phyloP scores from a whole-genome alignment of 1,140 invertebrate genomes.

The Capitella teleta region DNA sequence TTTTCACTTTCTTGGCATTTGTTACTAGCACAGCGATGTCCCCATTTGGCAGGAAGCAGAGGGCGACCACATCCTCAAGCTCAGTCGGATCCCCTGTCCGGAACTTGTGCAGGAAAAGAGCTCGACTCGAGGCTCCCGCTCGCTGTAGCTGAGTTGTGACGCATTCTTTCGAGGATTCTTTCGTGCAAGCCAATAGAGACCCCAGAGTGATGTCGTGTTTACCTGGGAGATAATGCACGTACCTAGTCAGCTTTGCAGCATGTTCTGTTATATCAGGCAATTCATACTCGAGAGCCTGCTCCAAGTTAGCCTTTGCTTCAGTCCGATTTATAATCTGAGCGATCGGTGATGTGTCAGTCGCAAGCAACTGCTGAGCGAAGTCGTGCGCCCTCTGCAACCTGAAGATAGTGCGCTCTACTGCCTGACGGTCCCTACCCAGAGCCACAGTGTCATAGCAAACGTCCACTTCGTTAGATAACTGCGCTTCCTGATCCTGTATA shows the following conservation, averaged over 20 bases:
- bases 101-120: slow-evolving; percentile 3
- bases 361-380: slow-evolving; percentile 6
- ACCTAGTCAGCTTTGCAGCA: slow-evolving; percentile 2
- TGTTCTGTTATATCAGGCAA: slow-evolving; percentile 6
- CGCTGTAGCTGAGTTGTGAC: background rate
- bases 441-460: slow-evolving; percentile 6
- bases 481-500: slow-evolving; percentile 6
- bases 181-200: background rate
- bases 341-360: slow-evolving; percentile 9
- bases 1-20: background rate
- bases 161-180: background rate
- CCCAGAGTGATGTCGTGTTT: slow-evolving; percentile 1
- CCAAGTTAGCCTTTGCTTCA: slow-evolving; percentile 3
- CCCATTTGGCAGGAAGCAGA: slow-evolving; percentile 3
- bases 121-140: background rate
- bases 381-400: slow-evolving; percentile 7
- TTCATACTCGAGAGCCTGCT: slow-evolving; percentile 6
- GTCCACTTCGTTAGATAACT: slow-evolving; percentile 1
- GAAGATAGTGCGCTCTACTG: slow-evolving; percentile 4
- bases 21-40: slow-evolving; percentile 6
- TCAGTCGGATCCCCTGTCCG: background rate
- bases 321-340: slow-evolving; percentile 4
- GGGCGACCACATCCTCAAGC: slow-evolving; percentile 2
- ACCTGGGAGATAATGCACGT: slow-evolving; percentile 7
- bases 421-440: slow-evolving; percentile 1